A percentile compares a stretch with the other conserved stretches of the same genome.
These are phyloP conservation scores for Parazoanthus swiftii DNA, from an alignment of 92 coral and sea anemone species.

Conservation along the genomic window DNA sequence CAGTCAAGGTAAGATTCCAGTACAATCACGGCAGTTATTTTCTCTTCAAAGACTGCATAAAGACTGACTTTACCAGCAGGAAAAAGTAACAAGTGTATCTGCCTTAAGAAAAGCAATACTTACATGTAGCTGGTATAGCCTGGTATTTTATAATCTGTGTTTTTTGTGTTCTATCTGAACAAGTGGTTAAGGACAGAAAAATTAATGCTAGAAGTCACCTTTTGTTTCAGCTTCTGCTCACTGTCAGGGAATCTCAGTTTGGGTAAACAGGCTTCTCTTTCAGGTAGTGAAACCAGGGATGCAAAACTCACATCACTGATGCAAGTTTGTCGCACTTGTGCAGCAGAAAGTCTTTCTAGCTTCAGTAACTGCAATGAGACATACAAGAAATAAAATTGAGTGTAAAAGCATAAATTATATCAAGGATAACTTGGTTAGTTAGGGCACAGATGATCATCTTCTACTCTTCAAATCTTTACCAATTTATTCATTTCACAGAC, in stretches of 20 bases:
- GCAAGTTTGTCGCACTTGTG: constrained; percentile 82
- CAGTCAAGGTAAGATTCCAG: too few species aligned
- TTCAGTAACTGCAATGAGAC: constrained; percentile 66
- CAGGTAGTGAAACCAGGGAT: constrained; percentile 68
- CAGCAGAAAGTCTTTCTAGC: constrained; percentile 68
- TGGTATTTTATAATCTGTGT: too few species aligned
- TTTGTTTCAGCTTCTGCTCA: constrained; percentile 65
- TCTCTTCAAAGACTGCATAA: too few species aligned
- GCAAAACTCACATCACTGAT: constrained; percentile 94
- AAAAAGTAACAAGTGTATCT: too few species aligned
- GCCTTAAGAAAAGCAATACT: too few species aligned
- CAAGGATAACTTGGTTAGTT: too few species aligned
- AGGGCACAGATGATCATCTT: too few species aligned
- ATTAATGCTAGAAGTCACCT: constrained; percentile 44
- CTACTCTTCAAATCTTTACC: not conserved
- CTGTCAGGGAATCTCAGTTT: constrained; percentile 79
- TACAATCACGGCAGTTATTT: too few species aligned
- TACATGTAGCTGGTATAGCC: too few species aligned
- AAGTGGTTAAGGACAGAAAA: constrained; percentile 1
- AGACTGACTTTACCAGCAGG: too few species aligned
- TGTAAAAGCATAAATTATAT: not conserved
- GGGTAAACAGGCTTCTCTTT: constrained; percentile 67
- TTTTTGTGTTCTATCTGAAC: not conserved
- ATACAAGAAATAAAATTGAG: not conserved
- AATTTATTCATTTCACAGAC: too few species aligned